These are phyloP conservation scores for Spodoptera frugiperda DNA, from an alignment of 1,140 invertebrate genomes.

Conservation along the genomic window DNA sequence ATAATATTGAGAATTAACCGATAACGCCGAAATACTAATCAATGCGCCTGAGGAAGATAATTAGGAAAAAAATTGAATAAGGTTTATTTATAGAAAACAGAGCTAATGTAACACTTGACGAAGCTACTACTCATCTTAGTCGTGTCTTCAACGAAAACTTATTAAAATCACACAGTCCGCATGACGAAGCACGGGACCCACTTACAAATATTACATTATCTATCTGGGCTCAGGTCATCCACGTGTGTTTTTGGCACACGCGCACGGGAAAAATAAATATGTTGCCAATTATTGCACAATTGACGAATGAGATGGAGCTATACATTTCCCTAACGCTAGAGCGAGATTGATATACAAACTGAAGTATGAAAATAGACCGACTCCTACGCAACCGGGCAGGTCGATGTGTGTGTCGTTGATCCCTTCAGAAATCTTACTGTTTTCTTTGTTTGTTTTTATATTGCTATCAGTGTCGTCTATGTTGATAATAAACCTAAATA, in stretches of 20 bases:
- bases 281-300: slow-evolving; percentile 83
- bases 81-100: too few species aligned
- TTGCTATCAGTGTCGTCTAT: slow-evolving; percentile 28
- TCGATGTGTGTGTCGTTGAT: slow-evolving; percentile 74
- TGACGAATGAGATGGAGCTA: slow-evolving; percentile 55
- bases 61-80: too few species aligned
- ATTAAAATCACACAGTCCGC: background rate
- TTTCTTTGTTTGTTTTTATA: slow-evolving; percentile 61
- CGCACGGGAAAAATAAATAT: slow-evolving; percentile 59
- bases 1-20: background rate
- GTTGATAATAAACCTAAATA: slow-evolving; percentile 35
- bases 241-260: slow-evolving; percentile 78
- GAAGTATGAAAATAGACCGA: slow-evolving; percentile 73
- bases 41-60: too few species aligned
- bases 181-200: slow-evolving; percentile 15
- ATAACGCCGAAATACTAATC: too few species aligned
- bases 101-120: background rate
- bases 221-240: slow-evolving; percentile 59
- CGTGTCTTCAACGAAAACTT: slow-evolving; percentile 32
- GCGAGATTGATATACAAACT: slow-evolving; percentile 65
- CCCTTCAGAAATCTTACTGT: slow-evolving; percentile 64
- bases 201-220: slow-evolving; percentile 49
- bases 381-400: slow-evolving; percentile 73
- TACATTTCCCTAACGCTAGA: slow-evolving; percentile 49
- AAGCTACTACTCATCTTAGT: background rate